Percentiles rank a stretch among this genome's conserved stretches.
Conservation (phyloP, 1,140 invertebrate genomes). For the Rhysida immarginata region DNA sequence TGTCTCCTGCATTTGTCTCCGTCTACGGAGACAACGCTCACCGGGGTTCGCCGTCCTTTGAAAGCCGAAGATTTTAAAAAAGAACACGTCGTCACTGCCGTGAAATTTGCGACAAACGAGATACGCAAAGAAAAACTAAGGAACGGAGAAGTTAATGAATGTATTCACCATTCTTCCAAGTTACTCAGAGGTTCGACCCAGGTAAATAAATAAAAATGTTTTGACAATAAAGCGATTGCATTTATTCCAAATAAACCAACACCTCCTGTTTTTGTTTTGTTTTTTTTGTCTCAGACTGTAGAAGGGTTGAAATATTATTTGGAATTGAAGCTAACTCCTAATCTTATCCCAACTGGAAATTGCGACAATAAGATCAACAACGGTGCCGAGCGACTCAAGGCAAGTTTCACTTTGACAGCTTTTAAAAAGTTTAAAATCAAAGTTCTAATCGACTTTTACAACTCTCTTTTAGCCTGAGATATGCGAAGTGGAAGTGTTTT, state of each 20-base stretch:
- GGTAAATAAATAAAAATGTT: not conserved
- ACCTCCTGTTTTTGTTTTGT: not conserved
- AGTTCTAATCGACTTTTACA: not conserved
- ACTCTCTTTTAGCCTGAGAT: not conserved
- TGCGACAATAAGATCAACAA: not conserved
- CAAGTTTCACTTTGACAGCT: not conserved
- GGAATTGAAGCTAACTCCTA: not conserved
- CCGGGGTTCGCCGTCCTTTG: not conserved
- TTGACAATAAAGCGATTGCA: not conserved
- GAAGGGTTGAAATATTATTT: not conserved
- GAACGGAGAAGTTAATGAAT: constrained; percentile 4
- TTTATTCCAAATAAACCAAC: not conserved
- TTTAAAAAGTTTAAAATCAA: not conserved
- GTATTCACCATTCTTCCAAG: not conserved
- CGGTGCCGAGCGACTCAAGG: not conserved
- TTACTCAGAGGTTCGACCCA: not conserved
- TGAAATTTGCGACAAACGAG: not conserved
- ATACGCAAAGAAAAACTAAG: not conserved
- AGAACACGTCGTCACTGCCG: not conserved
- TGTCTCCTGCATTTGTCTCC: too few species aligned
- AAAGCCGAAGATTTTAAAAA: not conserved
- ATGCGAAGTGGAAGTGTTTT: not conserved
- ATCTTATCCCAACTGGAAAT: not conserved
- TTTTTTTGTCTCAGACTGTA: not conserved
- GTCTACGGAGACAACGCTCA: too few species aligned